These are phyloP conservation scores for Probosciger aterrimus DNA, from an alignment of 2,113 vertebrate genomes.

Conservation along the genomic window DNA sequence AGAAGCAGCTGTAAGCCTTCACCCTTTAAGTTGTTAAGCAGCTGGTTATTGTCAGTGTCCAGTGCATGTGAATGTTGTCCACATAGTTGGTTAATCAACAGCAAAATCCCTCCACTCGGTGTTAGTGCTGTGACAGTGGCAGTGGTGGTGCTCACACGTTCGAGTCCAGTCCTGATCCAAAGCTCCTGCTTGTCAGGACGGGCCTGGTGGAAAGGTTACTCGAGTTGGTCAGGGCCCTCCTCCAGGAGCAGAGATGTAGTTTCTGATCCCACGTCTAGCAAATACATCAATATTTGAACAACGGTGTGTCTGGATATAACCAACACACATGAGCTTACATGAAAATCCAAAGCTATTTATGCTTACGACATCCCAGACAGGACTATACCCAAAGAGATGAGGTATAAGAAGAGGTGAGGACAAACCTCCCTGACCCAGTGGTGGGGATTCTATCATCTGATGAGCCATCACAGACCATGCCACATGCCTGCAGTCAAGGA, in stretches of 20 bases:
- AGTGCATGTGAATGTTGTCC: not conserved
- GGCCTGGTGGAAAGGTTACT: not conserved
- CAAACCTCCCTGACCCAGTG: accelerated
- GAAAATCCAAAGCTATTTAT: not conserved
- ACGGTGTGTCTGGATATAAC: not conserved
- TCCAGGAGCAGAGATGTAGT: not conserved
- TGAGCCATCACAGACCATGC: not conserved
- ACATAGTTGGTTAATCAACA: accelerated
- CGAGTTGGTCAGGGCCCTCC: not conserved
- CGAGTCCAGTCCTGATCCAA: not conserved
- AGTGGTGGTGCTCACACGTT: no score
- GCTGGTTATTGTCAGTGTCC: not conserved
- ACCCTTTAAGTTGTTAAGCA: not conserved
- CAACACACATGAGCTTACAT: not conserved
- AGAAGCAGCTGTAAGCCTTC: not conserved
- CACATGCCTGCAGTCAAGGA: not conserved
- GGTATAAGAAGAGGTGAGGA: not conserved
- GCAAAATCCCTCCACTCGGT: not conserved
- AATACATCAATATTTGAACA: not conserved
- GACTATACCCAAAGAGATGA: not conserved
- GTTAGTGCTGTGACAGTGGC: accelerated
- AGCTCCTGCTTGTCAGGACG: not conserved
- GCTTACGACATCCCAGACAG: not conserved
- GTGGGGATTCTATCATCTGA: not conserved
- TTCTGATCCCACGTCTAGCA: not conserved